Percentiles rank a stretch among this genome's conserved stretches.
Conservation (phyloP, 2,113 vertebrate genomes). For the Oenanthe melanoleuca region DNA sequence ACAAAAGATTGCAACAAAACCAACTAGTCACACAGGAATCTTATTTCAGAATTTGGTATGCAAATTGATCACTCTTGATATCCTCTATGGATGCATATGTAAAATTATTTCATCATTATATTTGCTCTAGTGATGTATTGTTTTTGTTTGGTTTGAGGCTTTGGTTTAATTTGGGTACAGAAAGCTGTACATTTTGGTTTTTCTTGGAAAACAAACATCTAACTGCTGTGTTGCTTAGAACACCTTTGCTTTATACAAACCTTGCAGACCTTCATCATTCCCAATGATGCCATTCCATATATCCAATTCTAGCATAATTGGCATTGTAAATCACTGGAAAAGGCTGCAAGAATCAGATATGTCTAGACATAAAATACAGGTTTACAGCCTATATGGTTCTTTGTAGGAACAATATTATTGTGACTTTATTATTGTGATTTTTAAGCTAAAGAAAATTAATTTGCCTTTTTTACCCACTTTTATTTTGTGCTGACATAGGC, state of each 20-base stretch:
- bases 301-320: background rate
- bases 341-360: background rate
- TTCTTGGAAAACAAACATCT: background rate
- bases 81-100: background rate
- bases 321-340: background rate
- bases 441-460: slow-evolving; percentile 3
- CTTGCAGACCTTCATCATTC: background rate
- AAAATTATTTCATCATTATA: background rate
- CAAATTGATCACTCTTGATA: slow-evolving; percentile 17
- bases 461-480: background rate
- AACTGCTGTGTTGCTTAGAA: background rate
- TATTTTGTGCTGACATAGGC: background rate
- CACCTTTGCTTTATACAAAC: background rate
- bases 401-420: background rate
- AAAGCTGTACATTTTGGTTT: background rate
- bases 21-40: slow-evolving; percentile 4
- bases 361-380: background rate
- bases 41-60: background rate
- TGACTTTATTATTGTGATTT: background rate
- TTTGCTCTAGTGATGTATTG: background rate
- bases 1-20: slow-evolving; percentile 42
- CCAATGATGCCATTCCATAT: background rate
- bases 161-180: background rate
- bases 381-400: background rate
- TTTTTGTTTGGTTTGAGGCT: background rate